Evolutionary conservation across 2,797 vertebrate genomes (phyloP), one percentile per base, ranked within the genome.

Genomic region (Aulostomus chinensis): DNA sequence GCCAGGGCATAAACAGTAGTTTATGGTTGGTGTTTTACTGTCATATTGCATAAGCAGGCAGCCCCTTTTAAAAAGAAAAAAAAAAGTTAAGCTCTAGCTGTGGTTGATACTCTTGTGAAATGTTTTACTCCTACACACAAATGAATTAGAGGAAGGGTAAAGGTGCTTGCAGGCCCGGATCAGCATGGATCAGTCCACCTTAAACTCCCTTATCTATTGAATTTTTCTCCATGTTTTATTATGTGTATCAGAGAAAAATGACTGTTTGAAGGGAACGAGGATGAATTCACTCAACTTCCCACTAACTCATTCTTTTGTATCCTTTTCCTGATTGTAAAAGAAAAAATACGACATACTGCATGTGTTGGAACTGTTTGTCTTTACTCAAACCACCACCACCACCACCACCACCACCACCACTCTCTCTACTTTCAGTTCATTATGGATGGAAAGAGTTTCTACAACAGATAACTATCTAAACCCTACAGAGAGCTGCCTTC

Each of bases 1-100:
- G 77, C 84, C 5, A 20, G 40, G 63, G 68, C 68, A 88, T 91
- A 89, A 91, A 91, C 89, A 89, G 89, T 92, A 91, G 88, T 91
- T 92, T 91, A 92, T 86, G 84, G 78, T 68, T 62, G 32, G 35
- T 40, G 43, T 73, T 84, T 83, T 86, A 81, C 72, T 84, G 75
- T 82, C 74, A 46, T 52, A 35, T 90, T 91, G 85, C 80, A 83
- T 83, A 89, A 89, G 73, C 31, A 69, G 60, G 42, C 34, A 59
- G 48, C 28, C 43, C 38, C 32, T 32, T 69, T 68, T 40, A 42
- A 36, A 58, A 68, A 72, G 58, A 13, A 42, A 36, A 58, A 68
- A 72, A 60, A 13, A 58, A 51, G 36, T 61, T 68, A 65, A 42
- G 53, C 61, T 62, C 33, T 35, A 48, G 58, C 66, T 56, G 35